phyloP scores from a whole-genome alignment of 2,797 vertebrate genomes.

The Gymnodraco acuticeps region DNA sequence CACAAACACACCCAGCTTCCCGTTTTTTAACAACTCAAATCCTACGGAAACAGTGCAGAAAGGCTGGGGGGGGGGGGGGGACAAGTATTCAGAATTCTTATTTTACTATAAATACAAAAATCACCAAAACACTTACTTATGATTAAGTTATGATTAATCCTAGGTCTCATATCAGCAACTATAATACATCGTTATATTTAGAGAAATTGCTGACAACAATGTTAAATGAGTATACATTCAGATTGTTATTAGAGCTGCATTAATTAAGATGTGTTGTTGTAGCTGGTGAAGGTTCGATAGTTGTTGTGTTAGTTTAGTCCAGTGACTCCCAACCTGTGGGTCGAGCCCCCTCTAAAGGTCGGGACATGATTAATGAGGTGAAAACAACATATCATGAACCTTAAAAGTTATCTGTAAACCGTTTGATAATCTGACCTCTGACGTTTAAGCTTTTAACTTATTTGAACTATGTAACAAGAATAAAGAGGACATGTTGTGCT shows the following conservation, averaged over 20 bases:
- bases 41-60: slow-evolving; percentile 3
- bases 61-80: no score
- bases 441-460: not conserved
- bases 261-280: not conserved
- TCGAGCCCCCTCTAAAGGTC: not conserved
- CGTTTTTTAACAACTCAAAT: slow-evolving; percentile 17
- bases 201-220: no score
- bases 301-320: slow-evolving; percentile 2
- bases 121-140: not conserved
- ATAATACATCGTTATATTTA: no score
- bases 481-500: not conserved
- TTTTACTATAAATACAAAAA: not conserved
- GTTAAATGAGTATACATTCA: no score
- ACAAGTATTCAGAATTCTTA: not conserved
- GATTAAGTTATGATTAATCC: not conserved
- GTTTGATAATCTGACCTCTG: not conserved
- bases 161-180: not conserved
- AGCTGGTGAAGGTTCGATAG: not conserved
- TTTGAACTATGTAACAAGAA: not conserved
- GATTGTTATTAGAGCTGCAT: no score
- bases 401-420: not conserved
- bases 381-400: not conserved
- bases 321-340: not conserved
- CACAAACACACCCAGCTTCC: slow-evolving; percentile 21
- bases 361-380: not conserved